Conservation (phyloP, 2,113 vertebrate genomes). For the Megaptera novaeangliae region DNA sequence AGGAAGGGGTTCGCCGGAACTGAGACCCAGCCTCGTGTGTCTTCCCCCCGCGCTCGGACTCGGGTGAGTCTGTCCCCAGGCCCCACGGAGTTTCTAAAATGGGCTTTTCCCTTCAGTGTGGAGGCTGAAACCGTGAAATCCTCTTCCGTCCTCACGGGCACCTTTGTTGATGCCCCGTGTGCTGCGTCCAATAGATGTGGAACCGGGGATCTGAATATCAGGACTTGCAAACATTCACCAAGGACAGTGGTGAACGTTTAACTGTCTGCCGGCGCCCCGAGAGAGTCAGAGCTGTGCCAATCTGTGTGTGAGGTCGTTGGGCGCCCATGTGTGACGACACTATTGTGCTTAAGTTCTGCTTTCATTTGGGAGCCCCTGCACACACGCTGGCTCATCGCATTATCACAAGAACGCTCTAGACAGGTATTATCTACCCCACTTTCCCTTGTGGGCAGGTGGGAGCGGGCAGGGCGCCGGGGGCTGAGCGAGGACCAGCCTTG, state of each 20-base stretch:
- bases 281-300: background rate
- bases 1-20: background rate
- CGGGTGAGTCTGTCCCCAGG: background rate
- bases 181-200: background rate
- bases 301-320: fast-evolving
- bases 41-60: fast-evolving
- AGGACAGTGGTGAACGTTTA: fast-evolving
- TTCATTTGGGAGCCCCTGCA: too few relatives aligned
- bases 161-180: too few relatives aligned
- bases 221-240: background rate
- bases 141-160: background rate
- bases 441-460: too few relatives aligned
- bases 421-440: too few relatives aligned
- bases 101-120: background rate
- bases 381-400: too few relatives aligned
- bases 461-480: too few relatives aligned
- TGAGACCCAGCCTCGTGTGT: background rate
- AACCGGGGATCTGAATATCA: background rate
- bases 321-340: background rate
- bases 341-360: background rate
- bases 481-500: too few relatives aligned
- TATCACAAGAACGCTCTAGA: too few relatives aligned
- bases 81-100: background rate
- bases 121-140: background rate
- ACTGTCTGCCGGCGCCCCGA: background rate